Evolutionary conservation across 2,113 vertebrate genomes (phyloP).

Genomic region (Ginglymostoma cirratum): DNA sequence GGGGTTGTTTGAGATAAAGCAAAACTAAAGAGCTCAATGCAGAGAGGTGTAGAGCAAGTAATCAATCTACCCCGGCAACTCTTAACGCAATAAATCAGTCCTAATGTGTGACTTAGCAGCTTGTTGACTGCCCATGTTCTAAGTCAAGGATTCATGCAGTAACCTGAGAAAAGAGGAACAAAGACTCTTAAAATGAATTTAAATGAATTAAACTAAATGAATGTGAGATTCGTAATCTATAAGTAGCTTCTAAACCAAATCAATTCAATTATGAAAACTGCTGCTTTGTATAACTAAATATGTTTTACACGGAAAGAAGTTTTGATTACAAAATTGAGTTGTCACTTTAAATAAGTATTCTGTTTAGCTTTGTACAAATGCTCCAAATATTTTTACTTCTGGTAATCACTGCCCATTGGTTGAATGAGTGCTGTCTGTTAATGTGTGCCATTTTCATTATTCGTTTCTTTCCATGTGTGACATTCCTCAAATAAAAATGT

Average conservation of each 20-base stretch:
- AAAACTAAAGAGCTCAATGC: not conserved
- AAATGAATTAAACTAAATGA: not conserved
- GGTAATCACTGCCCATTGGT: not conserved
- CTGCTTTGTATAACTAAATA: not conserved
- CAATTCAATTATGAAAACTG: not conserved
- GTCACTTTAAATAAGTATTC: not conserved
- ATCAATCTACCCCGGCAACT: not conserved
- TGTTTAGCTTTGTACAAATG: not conserved
- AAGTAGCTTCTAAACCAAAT: too few species aligned
- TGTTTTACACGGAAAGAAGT: not conserved
- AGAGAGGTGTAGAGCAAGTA: not conserved
- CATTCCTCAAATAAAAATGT: not conserved
- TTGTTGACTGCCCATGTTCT: not conserved
- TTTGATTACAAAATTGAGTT: not conserved
- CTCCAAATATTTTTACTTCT: not conserved
- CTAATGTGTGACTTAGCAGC: not conserved
- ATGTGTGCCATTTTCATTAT: constrained; percentile 20
- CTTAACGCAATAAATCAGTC: not conserved
- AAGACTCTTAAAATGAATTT: not conserved
- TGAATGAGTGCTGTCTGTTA: not conserved
- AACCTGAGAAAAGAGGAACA: not conserved
- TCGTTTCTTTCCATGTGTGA: constrained; percentile 10
- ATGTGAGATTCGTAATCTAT: not conserved
- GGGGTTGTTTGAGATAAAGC: not conserved
- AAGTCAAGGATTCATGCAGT: not conserved